These are phyloP conservation scores for Monopis laevigella DNA, from an alignment of 2,888 invertebrate genomes.

Conservation along the genomic window DNA sequence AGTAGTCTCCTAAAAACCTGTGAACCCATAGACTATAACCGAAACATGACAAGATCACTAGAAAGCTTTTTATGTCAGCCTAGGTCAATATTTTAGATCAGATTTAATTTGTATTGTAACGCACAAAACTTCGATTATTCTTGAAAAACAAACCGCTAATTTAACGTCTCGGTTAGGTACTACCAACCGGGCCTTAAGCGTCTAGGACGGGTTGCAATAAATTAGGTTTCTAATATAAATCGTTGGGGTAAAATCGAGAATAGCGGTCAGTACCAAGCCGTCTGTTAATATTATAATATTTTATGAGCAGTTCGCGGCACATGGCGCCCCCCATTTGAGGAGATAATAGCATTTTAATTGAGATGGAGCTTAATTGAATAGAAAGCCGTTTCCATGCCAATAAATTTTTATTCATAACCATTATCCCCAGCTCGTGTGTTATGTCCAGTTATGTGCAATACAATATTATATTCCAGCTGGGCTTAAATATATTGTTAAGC, in stretches of 20 bases:
- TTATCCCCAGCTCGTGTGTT: constrained; percentile 29
- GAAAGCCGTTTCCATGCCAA: constrained; percentile 38
- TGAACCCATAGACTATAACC: too few species aligned
- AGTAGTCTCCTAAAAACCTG: too few species aligned
- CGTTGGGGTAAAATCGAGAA: constrained; percentile 4
- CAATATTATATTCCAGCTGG: constrained; percentile 8
- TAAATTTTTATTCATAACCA: constrained; percentile 50
- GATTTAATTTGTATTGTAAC: too few species aligned
- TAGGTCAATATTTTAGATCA: too few species aligned
- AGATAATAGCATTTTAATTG: constrained; percentile 55
- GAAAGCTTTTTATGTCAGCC: too few species aligned
- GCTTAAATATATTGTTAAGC: too few species aligned
- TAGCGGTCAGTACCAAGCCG: constrained; percentile 9
- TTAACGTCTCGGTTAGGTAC: too few species aligned
- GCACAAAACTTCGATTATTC: too few species aligned
- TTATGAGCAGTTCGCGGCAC: constrained; percentile 25
- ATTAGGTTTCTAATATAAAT: constrained; percentile 6
- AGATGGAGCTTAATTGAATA: constrained; percentile 49
- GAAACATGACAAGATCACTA: too few species aligned
- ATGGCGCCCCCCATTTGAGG: constrained; percentile 40
- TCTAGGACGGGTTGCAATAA: too few species aligned
- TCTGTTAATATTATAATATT: constrained; percentile 13
- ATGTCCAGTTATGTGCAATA: constrained; percentile 10
- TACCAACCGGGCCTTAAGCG: too few species aligned
- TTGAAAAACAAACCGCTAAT: too few species aligned